Base-by-base conservation (phyloP, 92 coral and sea anemone genomes). In the Siderastrea radians region DNA sequence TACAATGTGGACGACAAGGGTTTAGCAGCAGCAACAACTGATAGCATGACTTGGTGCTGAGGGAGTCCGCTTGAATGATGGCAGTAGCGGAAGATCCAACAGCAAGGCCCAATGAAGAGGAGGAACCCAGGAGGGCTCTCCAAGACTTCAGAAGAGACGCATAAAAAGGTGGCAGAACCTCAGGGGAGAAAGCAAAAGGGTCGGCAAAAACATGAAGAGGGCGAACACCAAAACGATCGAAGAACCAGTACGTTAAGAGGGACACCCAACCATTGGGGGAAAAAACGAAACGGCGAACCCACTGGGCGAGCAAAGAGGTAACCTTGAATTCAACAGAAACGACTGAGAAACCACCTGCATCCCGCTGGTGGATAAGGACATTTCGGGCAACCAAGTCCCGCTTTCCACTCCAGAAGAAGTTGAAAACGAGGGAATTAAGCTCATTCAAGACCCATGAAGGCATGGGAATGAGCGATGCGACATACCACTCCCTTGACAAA, bases 321-420 rank as follows among this genome's bases (percentile, higher is more conserved):
- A 72, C 66, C 60, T 83, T 83, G 38, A 45, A 44, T 0, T 3
- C 4, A 3, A 73, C 12, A 0, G 60, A 44, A 0, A 83, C 72
- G 1, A 74, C 74, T 0, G 51, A 64, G 9, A 85, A 62, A 12
- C 84, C 84, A 0, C 38, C 38, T 26, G 38, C 38, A 26, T 26
- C 38, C 0, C 13, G 3, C 0, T 86, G 43, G 3, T 78, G 90
- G 7, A 46, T 13, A 0, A 84, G 5, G 0, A 61, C 69, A 1
- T 0, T 26, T 0, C 70, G 68, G 0, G 88, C 49, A 0, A 88
- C 72, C 58, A 60, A 45, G 0, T 88, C 81, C 19, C 62, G 55
- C 38, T 72, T 81, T 4, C 79, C 79, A 0, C 15, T 3, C 89
- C 84, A 83, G 12, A 82, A n/a, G n/a, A n/a, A n/a, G n/a, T n/a